Conservation (phyloP, 1,140 invertebrate species). For the Sarcophaga peregrina region DNA sequence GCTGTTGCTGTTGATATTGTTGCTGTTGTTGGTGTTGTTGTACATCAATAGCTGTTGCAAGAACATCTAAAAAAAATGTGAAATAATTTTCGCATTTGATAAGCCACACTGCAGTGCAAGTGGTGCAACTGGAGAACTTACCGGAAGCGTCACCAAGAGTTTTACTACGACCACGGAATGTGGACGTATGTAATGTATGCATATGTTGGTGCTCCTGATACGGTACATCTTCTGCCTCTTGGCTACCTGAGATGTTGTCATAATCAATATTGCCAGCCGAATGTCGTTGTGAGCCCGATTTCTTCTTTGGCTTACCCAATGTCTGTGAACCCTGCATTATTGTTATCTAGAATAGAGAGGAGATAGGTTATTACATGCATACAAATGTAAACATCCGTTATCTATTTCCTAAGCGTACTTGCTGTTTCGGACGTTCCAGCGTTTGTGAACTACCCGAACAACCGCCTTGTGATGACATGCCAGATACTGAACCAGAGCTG, state of each 20-base stretch:
- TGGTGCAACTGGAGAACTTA: conserved; percentile 62
- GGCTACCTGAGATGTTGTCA: conserved; percentile 76
- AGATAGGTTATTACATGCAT: background rate
- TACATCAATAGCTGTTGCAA: conserved; percentile 55
- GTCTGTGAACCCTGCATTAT: conserved; percentile 78
- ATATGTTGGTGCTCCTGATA: conserved; percentile 64
- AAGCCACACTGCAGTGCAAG: background rate
- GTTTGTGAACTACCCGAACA: conserved; percentile 70
- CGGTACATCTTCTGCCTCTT: conserved; percentile 67
- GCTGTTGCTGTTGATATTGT: conserved; percentile 38
- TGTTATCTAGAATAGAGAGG: conserved; percentile 66
- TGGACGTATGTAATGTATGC: conserved; percentile 64
- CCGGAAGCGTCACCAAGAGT: conserved; percentile 86
- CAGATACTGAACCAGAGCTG: conserved; percentile 63
- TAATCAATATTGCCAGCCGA: conserved; percentile 91
- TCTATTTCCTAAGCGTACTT: conserved; percentile 53
- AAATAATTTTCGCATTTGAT: background rate
- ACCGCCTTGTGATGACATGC: conserved; percentile 59
- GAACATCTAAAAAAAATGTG: conserved; percentile 58
- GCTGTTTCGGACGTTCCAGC: conserved; percentile 72
- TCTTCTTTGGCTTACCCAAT: conserved; percentile 78
- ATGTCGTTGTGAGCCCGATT: conserved; percentile 83
- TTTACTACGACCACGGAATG: conserved; percentile 87
- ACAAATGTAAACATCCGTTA: background rate
- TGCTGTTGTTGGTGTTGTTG: conserved; percentile 47